Evolutionary conservation across 2,797 vertebrate species (phyloP).

Genomic region (Myotis pilosus): DNA sequence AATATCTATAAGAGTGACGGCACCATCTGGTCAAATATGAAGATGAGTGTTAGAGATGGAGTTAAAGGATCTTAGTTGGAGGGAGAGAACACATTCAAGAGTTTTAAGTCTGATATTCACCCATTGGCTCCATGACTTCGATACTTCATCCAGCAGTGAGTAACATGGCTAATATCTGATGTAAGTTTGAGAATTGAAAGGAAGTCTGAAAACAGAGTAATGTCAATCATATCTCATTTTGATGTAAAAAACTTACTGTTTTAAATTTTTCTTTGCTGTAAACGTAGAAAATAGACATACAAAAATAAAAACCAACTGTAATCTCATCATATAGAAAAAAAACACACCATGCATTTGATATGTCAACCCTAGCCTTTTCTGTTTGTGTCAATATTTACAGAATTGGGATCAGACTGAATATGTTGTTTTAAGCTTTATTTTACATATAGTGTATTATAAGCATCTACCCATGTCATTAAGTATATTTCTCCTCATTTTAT

Average conservation of each 20-base stretch:
- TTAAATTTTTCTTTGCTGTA: neutral
- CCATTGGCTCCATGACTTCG: neutral
- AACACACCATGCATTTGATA: neutral
- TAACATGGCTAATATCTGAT: neutral
- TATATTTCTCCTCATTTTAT: neutral
- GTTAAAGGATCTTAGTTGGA: neutral
- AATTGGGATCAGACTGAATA: neutral
- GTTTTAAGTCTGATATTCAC: neutral
- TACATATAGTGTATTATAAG: neutral
- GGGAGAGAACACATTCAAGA: neutral
- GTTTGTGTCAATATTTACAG: neutral
- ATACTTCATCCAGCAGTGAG: neutral
- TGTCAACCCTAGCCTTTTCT: neutral
- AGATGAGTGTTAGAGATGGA: neutral
- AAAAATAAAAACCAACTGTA: neutral
- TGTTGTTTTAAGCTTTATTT: neutral
- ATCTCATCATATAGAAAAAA: neutral
- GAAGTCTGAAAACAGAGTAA: neutral
- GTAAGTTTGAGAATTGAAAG: neutral
- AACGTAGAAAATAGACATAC: neutral
- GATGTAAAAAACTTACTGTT: neutral
- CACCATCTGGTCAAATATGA: neutral
- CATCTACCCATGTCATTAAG: neutral
- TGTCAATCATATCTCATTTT: neutral
- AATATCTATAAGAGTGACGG: neutral